Evolutionary conservation across 2,888 invertebrate species (phyloP), one percentile per base, ranked within the genome.

Genomic region (Meteorus cinctellus): DNA sequence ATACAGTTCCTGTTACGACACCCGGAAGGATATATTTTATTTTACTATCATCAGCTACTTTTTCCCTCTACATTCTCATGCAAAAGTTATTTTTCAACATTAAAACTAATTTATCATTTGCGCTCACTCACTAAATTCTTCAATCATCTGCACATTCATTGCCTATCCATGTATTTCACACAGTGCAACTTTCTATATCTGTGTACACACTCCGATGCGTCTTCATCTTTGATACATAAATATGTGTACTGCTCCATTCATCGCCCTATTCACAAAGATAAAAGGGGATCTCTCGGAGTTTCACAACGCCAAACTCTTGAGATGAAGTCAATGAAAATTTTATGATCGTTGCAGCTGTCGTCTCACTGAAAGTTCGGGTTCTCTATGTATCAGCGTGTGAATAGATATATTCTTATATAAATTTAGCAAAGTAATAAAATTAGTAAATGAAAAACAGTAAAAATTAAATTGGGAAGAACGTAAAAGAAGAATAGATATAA

Each of bases 311-410:
- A 67, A 67, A 19, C 51, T 19, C 19, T 8, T 45, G 59, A 34
- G 29, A 72, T 45, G 72, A 59, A 76, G 76, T 76, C 76, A 76
- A 76, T 76, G 72, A 76, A 76, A 76, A 76, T 72, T 76, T 76
- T 76, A 76, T 67, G 72, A 51, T 67, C 68, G 55, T 68, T 36
- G 68, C 76, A 72, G 76, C 76, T 67, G 76, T 68, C 62, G 72
- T 62, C 67, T 67, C n/a, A 10, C 55, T 1, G 2, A 55, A 19
- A 19, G 19, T 55, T 55, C 19, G 6, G n/a, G 1, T 19, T 55
- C 6, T 55, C 19, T 24, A 19, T 55, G 5, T 19, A 24, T 55
- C 8, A 4, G 29, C 31, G 41, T 24, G 24, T 29, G 34, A 31
- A 59, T 12, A 31, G 34, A 19, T 51, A 31, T 51, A 51, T 24